Percentiles rank a stretch among this genome's conserved stretches.
These are phyloP conservation scores for Nemurella pictetii DNA, from an alignment of 2,888 invertebrate species.

Conservation along the genomic window DNA sequence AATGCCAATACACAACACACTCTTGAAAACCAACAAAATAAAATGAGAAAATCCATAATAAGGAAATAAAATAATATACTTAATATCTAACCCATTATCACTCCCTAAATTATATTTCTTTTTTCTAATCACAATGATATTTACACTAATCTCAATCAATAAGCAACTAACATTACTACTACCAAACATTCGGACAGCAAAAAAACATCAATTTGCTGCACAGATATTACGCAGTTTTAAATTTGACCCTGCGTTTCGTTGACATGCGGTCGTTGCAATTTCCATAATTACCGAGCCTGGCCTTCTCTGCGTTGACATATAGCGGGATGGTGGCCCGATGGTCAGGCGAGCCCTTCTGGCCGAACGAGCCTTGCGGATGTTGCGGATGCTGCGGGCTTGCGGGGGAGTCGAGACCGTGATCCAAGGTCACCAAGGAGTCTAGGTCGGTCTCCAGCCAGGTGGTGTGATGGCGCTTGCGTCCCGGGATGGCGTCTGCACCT, in stretches of 20 bases:
- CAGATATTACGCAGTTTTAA: not conserved
- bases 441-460: slow-evolving; percentile 90
- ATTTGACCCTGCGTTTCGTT: not conserved
- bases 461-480: slow-evolving; percentile 61
- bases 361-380: slow-evolving; percentile 41
- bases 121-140: no score
- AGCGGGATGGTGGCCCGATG: slow-evolving; percentile 56
- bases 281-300: slow-evolving; percentile 1
- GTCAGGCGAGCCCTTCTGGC: slow-evolving; percentile 32
- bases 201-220: not conserved
- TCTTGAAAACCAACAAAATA: no score
- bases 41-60: no score
- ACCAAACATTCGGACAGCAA: not conserved
- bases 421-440: slow-evolving; percentile 76
- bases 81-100: no score
- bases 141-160: no score
- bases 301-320: slow-evolving; percentile 66
- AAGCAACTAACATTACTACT: not conserved
- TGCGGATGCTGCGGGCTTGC: slow-evolving; percentile 40
- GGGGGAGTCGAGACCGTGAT: slow-evolving; percentile 62
- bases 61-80: no score
- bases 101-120: no score
- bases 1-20: not conserved
- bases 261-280: not conserved
- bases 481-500: slow-evolving; percentile 46